A percentile compares a stretch with the other conserved stretches of the same genome.
Evolutionary conservation across 2,888 invertebrate species (phyloP).

Genomic region (Apodemia mormo): DNA sequence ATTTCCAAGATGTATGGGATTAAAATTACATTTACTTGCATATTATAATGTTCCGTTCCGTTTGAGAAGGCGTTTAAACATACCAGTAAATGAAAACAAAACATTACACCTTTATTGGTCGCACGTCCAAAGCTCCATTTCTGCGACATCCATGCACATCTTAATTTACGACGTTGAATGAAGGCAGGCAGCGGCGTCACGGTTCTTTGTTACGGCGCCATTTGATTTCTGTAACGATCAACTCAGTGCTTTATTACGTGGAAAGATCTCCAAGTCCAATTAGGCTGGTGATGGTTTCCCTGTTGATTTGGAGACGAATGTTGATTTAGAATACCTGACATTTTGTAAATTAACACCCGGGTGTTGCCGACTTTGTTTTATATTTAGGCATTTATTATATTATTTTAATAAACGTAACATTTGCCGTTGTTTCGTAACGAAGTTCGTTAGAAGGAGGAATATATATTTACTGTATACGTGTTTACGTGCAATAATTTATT

Average conservation of each 20-base stretch:
- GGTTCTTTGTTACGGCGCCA: constrained; percentile 36
- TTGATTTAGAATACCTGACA: background rate
- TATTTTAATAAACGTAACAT: no score
- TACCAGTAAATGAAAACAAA: background rate
- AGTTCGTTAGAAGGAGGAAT: no score
- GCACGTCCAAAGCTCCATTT: constrained; percentile 23
- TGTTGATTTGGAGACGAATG: background rate
- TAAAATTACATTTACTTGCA: no score
- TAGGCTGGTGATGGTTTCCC: constrained; percentile 23
- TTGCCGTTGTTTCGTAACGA: no score
- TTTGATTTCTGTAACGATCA: constrained; percentile 33
- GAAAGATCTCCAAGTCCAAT: constrained; percentile 37
- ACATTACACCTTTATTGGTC: constrained; percentile 22
- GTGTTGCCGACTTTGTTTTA: constrained; percentile 29
- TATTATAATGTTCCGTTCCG: background rate
- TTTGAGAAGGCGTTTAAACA: background rate
- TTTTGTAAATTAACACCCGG: constrained; percentile 22
- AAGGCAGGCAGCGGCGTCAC: constrained; percentile 37
- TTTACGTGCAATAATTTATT: no score
- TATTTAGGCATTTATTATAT: no score
- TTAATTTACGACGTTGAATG: constrained; percentile 48
- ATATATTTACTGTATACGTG: no score
- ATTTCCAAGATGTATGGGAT: no score
- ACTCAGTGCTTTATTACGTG: constrained; percentile 36
- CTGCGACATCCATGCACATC: constrained; percentile 39